Conservation (phyloP, 2,797 vertebrate genomes). For the Acanthopagrus latus region DNA sequence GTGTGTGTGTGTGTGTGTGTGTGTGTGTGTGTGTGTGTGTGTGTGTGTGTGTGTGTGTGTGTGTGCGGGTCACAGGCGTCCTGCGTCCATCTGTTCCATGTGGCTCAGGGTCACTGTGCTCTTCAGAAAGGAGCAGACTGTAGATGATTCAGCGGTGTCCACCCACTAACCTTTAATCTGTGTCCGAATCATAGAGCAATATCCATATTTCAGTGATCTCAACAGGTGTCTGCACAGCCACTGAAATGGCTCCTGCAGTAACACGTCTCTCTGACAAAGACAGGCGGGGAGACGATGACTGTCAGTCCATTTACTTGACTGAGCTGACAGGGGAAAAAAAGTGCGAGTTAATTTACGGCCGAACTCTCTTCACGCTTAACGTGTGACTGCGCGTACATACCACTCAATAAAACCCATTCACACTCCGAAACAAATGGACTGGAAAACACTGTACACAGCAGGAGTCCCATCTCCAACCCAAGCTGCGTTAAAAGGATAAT, state of each 20-base stretch:
- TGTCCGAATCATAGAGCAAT: slow-evolving; percentile 6
- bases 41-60: background rate
- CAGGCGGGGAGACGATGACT: background rate
- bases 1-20: background rate
- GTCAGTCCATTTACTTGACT: slow-evolving; percentile 1
- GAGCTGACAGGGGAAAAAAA: background rate
- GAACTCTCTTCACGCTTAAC: background rate
- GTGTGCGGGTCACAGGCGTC: background rate
- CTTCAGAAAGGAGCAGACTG: slow-evolving; percentile 15
- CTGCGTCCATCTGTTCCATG: slow-evolving; percentile 25
- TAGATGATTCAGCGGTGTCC: slow-evolving; percentile 24
- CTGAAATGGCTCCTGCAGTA: background rate
- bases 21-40: too few relatives aligned
- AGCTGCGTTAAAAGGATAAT: background rate
- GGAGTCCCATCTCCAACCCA: background rate
- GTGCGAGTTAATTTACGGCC: background rate
- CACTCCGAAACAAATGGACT: background rate
- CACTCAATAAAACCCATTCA: slow-evolving; percentile 25
- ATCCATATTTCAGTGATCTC: background rate
- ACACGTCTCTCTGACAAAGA: background rate
- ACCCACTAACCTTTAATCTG: slow-evolving; percentile 34
- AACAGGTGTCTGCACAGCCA: background rate
- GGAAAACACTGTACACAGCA: slow-evolving; percentile 4
- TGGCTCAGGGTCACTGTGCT: slow-evolving; percentile 40
- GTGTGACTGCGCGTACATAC: background rate